Percentiles rank a stretch among this genome's conserved stretches.
phyloP scores from a whole-genome alignment of 2,888 invertebrate species.

The Cabera pusaria region DNA sequence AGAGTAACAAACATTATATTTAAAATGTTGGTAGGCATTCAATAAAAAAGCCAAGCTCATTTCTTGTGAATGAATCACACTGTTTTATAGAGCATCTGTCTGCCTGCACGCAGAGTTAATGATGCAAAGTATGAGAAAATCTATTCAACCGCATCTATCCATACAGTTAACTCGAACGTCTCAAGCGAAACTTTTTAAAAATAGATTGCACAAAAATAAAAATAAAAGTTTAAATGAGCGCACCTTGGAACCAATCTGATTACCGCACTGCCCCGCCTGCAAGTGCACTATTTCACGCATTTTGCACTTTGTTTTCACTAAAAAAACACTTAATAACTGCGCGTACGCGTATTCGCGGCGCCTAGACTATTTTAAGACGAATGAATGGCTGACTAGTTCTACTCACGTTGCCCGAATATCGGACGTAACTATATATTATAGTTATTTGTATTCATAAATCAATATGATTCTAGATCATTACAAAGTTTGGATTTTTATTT shows the following conservation, averaged over 20 bases:
- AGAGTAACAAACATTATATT: no score
- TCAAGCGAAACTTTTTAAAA: slow-evolving; percentile 22
- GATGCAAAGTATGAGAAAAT: slow-evolving; percentile 23
- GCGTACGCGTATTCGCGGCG: slow-evolving; percentile 28
- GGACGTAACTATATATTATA: slow-evolving; percentile 6
- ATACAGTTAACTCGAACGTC: slow-evolving; percentile 11
- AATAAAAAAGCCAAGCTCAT: no score
- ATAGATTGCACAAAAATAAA: slow-evolving; percentile 18
- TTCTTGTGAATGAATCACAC: no score
- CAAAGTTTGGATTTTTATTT: slow-evolving; percentile 6
- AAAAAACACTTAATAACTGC: slow-evolving; percentile 32
- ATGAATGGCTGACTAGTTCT: slow-evolving; percentile 12
- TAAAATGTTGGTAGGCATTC: no score
- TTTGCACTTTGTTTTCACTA: slow-evolving; percentile 46
- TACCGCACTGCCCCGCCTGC: slow-evolving; percentile 95
- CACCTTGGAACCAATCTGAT: slow-evolving; percentile 96
- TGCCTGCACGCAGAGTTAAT: slow-evolving; percentile 7
- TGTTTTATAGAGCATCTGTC: no score
- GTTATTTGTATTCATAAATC: slow-evolving; percentile 12
- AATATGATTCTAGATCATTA: no score
- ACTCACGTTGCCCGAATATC: slow-evolving; percentile 13
- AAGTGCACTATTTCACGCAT: slow-evolving; percentile 97
- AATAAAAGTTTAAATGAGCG: slow-evolving; percentile 11
- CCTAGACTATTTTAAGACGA: slow-evolving; percentile 47
- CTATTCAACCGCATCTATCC: slow-evolving; percentile 22